These are phyloP conservation scores for Sipunculus nudus DNA, from an alignment of 2,888 invertebrate species.

Conservation along the genomic window DNA sequence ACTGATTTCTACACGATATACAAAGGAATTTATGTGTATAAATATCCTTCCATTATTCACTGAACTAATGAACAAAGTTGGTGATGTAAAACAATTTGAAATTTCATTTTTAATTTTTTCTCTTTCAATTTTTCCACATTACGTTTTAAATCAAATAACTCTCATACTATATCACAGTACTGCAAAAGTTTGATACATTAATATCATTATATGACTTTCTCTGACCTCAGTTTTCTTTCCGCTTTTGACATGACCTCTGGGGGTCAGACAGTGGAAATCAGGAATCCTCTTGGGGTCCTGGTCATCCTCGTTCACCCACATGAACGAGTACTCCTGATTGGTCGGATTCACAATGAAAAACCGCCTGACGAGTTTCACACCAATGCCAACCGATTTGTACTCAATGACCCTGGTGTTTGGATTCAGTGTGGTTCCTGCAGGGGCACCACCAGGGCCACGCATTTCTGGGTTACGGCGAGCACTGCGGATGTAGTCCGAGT, in stretches of 20 bases:
- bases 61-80: too few species aligned
- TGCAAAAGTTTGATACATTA: too few species aligned
- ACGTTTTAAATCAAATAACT: too few species aligned
- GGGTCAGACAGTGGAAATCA: conserved; percentile 72
- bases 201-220: too few species aligned
- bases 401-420: conserved; percentile 73
- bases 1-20: too few species aligned
- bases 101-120: too few species aligned
- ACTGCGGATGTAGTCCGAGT: conserved; percentile 72
- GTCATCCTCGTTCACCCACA: conserved; percentile 71
- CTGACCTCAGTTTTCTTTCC: conserved; percentile 71
- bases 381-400: conserved; percentile 75
- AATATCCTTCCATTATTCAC: too few species aligned
- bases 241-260: conserved; percentile 72
- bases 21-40: too few species aligned
- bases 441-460: conserved; percentile 59
- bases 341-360: conserved; percentile 78
- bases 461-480: conserved; percentile 64
- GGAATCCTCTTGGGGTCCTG: conserved; percentile 64
- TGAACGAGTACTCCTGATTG: conserved; percentile 71
- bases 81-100: too few species aligned
- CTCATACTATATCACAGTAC: too few species aligned
- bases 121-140: too few species aligned
- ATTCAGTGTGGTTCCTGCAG: conserved; percentile 62
- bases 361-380: conserved; percentile 61